A percentile compares a stretch with the other conserved stretches of the same genome.
These are phyloP conservation scores for Hirudo medicinalis DNA, from an alignment of 1,140 invertebrate species.

Conservation along the genomic window DNA sequence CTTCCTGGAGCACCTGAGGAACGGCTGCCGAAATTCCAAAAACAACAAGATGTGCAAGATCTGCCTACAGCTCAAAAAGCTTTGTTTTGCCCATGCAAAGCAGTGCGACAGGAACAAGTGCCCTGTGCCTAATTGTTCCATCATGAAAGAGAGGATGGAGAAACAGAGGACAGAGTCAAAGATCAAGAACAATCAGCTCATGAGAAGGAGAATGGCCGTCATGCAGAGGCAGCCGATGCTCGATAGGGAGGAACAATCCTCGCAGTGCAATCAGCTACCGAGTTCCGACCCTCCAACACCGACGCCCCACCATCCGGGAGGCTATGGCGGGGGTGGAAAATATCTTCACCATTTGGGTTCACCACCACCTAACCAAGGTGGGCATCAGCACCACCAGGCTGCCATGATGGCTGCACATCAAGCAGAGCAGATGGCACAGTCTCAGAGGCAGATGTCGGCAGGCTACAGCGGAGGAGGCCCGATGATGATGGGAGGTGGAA, in stretches of 20 bases:
- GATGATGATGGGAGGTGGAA: constrained; percentile 4
- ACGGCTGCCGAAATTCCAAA: constrained; percentile 98
- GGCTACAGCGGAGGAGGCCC: neutral
- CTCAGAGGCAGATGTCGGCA: constrained; percentile 1
- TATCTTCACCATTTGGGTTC: constrained; percentile 18
- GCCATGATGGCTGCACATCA: constrained; percentile 11
- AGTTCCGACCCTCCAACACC: constrained; percentile 21
- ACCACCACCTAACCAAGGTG: constrained; percentile 20
- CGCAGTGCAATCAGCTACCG: constrained; percentile 24
- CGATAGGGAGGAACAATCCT: constrained; percentile 22
- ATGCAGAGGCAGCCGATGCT: constrained; percentile 34
- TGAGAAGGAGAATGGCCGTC: constrained; percentile 65
- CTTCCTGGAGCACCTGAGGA: constrained; percentile 84
- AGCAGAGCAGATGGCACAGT: constrained; percentile 6
- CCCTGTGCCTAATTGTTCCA: constrained; percentile 91
- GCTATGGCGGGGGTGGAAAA: constrained; percentile 11
- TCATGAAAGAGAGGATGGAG: constrained; percentile 90
- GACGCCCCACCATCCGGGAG: constrained; percentile 13
- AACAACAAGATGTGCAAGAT: constrained; percentile 83
- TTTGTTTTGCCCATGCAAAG: constrained; percentile 97
- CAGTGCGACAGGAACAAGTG: constrained; percentile 85
- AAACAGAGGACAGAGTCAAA: constrained; percentile 89
- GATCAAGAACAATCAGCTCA: constrained; percentile 69
- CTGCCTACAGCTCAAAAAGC: constrained; percentile 92
- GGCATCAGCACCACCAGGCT: neutral